phyloP scores from a whole-genome alignment of 2,113 vertebrate species.

The Channa maculata region DNA sequence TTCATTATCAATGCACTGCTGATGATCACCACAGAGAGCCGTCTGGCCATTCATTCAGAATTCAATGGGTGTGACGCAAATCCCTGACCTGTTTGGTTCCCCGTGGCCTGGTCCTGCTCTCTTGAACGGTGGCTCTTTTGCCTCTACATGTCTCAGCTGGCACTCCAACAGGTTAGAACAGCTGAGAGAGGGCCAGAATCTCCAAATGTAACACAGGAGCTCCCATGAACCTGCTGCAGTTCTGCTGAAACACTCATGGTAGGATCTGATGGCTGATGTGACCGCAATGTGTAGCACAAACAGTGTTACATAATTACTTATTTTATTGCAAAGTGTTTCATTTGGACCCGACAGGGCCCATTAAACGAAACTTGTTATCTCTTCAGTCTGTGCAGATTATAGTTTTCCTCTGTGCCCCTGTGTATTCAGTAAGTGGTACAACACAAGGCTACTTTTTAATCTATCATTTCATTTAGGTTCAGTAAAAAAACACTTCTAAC shows the following conservation, averaged over 20 bases:
- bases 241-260: constrained; percentile 21
- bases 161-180: constrained; percentile 40
- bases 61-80: constrained; percentile 76
- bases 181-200: constrained; percentile 36
- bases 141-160: constrained; percentile 37
- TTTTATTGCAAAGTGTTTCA: constrained; percentile 11
- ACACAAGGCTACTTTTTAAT: background rate
- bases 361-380: background rate
- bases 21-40: constrained; percentile 59
- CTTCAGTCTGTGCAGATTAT: background rate
- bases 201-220: constrained; percentile 15
- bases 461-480: too few relatives aligned
- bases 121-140: constrained; percentile 42
- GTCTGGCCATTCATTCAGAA: constrained; percentile 61
- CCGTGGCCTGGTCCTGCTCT: constrained; percentile 51
- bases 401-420: background rate
- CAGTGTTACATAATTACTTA: constrained; percentile 5
- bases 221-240: constrained; percentile 23
- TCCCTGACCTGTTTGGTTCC: constrained; percentile 52
- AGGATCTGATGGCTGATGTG: background rate
- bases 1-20: constrained; percentile 63
- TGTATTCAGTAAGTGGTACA: background rate
- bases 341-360: background rate
- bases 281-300: constrained; percentile 15
- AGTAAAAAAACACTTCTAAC: too few relatives aligned